These are phyloP conservation scores for Prinia subflava DNA, from an alignment of 2,113 vertebrate species.

Conservation along the genomic window DNA sequence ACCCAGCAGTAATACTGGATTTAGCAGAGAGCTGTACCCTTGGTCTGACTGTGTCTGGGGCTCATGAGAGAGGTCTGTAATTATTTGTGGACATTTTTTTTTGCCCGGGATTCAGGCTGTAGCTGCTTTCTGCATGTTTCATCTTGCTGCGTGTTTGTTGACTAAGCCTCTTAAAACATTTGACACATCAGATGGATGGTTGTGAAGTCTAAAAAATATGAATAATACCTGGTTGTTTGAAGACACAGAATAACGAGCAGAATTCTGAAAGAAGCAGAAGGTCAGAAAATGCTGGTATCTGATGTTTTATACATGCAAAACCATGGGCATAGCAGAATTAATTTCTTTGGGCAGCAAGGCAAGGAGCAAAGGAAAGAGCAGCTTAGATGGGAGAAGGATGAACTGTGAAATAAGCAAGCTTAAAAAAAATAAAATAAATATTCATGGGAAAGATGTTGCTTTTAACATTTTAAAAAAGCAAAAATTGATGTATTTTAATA, in stretches of 20 bases:
- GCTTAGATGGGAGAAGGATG: not conserved
- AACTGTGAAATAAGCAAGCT: not conserved
- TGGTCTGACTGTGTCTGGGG: not conserved
- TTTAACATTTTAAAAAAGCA: not conserved
- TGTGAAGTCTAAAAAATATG: not conserved
- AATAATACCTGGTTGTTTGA: not conserved
- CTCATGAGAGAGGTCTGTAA: not conserved
- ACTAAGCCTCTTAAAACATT: not conserved
- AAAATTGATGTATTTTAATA: not conserved
- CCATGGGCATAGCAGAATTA: not conserved
- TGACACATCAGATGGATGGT: not conserved
- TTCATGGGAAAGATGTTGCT: not conserved
- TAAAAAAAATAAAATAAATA: not conserved
- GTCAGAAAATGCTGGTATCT: conserved; percentile 9
- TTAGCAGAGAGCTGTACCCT: not conserved
- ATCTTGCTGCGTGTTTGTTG: not conserved
- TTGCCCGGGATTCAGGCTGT: not conserved
- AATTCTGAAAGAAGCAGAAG: not conserved
- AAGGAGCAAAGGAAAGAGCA: not conserved
- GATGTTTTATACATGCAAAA: conserved; percentile 22
- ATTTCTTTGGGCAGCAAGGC: not conserved
- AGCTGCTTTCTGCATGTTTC: not conserved
- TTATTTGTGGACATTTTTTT: not conserved
- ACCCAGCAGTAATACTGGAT: not conserved
- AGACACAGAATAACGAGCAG: not conserved